Base-by-base conservation (phyloP, 2,888 invertebrate species). In the Lithosia quadra region DNA sequence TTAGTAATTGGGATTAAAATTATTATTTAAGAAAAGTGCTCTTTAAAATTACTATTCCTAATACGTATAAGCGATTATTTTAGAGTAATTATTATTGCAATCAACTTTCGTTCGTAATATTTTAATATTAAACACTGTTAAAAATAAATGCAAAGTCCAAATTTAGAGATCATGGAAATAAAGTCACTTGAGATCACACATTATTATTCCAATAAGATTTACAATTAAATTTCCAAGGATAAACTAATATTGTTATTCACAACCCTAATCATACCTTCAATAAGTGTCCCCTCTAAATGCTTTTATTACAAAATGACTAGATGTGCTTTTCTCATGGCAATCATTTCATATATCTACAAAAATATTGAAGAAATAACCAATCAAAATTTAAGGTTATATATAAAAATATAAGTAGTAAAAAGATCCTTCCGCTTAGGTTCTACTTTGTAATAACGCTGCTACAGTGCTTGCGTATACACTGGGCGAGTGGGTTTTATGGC, bases 241-340 rank as follows among this genome's bases (percentile, higher is more conserved):
- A 90, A 84, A 91, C 84, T 91, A 92, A 92, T 91, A 93, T 92
- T 91, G 89, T 91, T 88, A 88, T 88, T 94, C 94, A 94, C 94
- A 94, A 94, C 94, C 94, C 94, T 94, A 92, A 92, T 91, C 91
- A 88, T 90, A 88, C 86, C 83, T 84, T 86, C 83, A 80, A 84
- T 69, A 80, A 82, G 83, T 85, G 84, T 86, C 86, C 85, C 84
- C 84, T 85, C 83, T 90, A 90, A 91, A 91, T 90, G 89, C 88
- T 88, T 87, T 86, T 85, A 86, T 89, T 89, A 89, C 86, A 88
- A 88, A 91, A 90, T 92, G 92, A 92, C 92, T 92, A 92, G 92
- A 92, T 84, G 85, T 84, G 84, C 84, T 88, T 86, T 87, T 83
- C 84, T 86, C 86, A 92, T 94, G 94, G 94, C 94, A 92, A 91